Conservation (phyloP, 2,113 vertebrate genomes). For the Isurus oxyrinchus region DNA sequence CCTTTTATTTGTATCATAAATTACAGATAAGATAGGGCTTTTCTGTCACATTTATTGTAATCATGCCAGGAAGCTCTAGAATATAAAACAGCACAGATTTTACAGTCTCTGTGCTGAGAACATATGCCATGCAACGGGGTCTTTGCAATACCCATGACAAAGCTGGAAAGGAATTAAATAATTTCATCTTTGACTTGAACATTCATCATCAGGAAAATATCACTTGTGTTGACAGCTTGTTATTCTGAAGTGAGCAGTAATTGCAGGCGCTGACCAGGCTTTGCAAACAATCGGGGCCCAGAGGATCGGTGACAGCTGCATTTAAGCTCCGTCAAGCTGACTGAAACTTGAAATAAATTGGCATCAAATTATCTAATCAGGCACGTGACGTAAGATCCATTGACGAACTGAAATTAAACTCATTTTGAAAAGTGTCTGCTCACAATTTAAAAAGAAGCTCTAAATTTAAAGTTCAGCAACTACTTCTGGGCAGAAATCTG, state of each 20-base stretch:
- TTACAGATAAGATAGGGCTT: not conserved
- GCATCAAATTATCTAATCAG: slow-evolving; percentile 34
- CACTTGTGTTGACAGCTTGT: slow-evolving; percentile 34
- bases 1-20: slow-evolving; percentile 16
- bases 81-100: not conserved
- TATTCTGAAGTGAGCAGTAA: slow-evolving; percentile 31
- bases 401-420: slow-evolving; percentile 1
- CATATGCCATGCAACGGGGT: not conserved
- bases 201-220: slow-evolving; percentile 34
- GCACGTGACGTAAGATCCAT: slow-evolving; percentile 8
- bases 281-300: slow-evolving; percentile 25
- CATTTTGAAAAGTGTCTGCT: not conserved
- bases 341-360: slow-evolving; percentile 31
- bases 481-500: not conserved
- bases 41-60: slow-evolving; percentile 8
- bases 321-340: slow-evolving; percentile 18
- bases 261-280: slow-evolving; percentile 15
- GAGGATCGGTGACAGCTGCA: not conserved
- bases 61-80: not conserved
- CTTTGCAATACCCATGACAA: not conserved
- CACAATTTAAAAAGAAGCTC: not conserved
- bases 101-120: not conserved
- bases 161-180: slow-evolving; percentile 1
- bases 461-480: not conserved
- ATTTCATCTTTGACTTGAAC: slow-evolving; percentile 30